Evolutionary conservation across 2,888 invertebrate species (phyloP), one percentile per base, ranked within the genome.

Genomic region (Synergus gifuensis): DNA sequence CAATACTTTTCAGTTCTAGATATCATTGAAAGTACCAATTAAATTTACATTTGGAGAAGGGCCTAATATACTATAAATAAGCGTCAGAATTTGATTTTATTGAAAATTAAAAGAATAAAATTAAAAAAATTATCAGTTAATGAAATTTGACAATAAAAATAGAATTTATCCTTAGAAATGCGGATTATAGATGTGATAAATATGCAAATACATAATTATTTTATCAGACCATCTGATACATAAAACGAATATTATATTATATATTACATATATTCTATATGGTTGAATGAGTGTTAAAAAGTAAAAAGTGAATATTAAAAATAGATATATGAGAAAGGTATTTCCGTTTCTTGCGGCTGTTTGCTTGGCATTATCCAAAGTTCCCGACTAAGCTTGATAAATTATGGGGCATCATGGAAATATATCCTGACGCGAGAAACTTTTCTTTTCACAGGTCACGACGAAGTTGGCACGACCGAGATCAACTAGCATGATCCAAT

Each of bases 401-500:
- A 79, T 79, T 79, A 79, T 79, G 49, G 64, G 62, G 58, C 62
- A 42, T 73, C 54, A 54, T 76, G 64, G 49, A 78, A 58, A 79
- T 49, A 63, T 49, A 76, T 76, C 46, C 46, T 79, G 49, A 64
- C 40, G 54, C 73, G 63, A 64, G 58, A 49, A 73, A 73, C 73
- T 78, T 78, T 78, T 66, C 46, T 79, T 54, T 62, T 79, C 46
- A 58, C 79, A 79, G 79, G 42, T 67, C 54, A 66, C 69, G 73
- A 73, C 36, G 9, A 54, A 73, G 73, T 73, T 73, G 49, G 36
- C 36, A 73, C 73, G 58, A 58, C 54, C 63, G 73, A 69, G 73
- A 62, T 67, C 60, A 22, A 73, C 78, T 80, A 77, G 85, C 83
- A 87, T 88, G 88, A 88, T 81, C 83, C 77, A 87, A 89, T 86